Base-by-base conservation (phyloP, 2,888 invertebrate genomes). In the Erebia aethiops region DNA sequence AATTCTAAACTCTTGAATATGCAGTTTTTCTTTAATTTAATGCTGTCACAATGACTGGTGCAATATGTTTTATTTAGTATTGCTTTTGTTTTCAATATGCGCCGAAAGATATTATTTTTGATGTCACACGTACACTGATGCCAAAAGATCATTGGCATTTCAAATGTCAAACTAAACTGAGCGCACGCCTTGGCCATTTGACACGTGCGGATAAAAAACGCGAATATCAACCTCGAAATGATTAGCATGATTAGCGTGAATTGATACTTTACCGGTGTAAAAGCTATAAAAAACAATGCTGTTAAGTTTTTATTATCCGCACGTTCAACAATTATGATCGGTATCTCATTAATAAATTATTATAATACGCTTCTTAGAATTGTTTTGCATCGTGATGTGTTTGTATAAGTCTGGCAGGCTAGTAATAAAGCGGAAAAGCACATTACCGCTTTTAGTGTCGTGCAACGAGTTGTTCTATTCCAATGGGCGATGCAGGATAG, bases 71-170 rank as follows among this genome's bases (percentile, higher is more conserved):
- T 49, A 21, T 62, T 49, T 49, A 21, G 46, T 18, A 8, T 61
- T 46, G 13, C 18, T 62, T 49, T 62, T 62, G 62, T 62, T 62
- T 62, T 49, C 49, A 62, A 21, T 62, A 21, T 21, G 62, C 62
- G 49, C 62, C 49, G 21, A 46, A 49, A 21, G n/a, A 60, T 41
- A n/a, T 49, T 3, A n/a, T 52, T 72, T 70, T 58, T 67, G 74
- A 72, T 73, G 77, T 75, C 74, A 72, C 62, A 70, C 67, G 68
- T 67, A 54, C 63, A 52, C 51, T 68, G 63, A 71, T 74, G 72
- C 71, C 72, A 71, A 74, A 62, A 72, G 77, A 76, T 75, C 76
- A 75, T 72, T 76, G 76, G 76, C 77, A 75, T 76, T 69, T 74
- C 56, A 76, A 75, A 74, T 73, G 74, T 77, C 75, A 74, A 71